Conservation (phyloP, 1,140 invertebrate genomes). For the Elysia chlorotica region DNA sequence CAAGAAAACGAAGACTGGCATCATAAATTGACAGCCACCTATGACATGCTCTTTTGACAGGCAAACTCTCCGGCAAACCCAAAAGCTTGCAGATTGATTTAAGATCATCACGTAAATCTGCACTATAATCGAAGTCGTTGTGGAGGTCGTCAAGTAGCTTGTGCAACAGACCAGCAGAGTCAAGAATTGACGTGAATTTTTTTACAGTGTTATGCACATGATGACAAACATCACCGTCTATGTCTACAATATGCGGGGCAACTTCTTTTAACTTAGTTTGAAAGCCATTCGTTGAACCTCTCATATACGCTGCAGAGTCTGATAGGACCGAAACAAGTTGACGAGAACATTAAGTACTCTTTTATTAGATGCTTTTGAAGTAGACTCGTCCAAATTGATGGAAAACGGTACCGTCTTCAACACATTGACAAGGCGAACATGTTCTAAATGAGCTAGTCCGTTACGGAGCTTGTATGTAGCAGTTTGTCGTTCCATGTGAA, state of each 20-base stretch:
- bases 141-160: background rate
- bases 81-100: background rate
- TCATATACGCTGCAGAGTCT: background rate
- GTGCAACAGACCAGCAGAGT: background rate
- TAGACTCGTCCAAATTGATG: background rate
- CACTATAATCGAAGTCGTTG: background rate
- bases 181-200: background rate
- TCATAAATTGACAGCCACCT: constrained; percentile 3
- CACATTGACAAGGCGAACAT: background rate
- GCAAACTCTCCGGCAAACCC: background rate
- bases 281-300: background rate
- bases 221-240: background rate
- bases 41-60: background rate
- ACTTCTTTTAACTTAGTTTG: background rate
- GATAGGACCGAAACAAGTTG: background rate
- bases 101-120: background rate
- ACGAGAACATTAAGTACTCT: background rate
- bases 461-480: background rate
- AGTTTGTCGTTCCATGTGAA: background rate
- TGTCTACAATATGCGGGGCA: background rate
- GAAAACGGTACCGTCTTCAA: background rate
- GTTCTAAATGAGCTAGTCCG: background rate
- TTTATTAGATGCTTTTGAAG: background rate
- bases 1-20: background rate
- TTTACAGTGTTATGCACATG: constrained; percentile 1